Conservation (phyloP, 2,888 invertebrate genomes). For the Lasius fuliginosus region DNA sequence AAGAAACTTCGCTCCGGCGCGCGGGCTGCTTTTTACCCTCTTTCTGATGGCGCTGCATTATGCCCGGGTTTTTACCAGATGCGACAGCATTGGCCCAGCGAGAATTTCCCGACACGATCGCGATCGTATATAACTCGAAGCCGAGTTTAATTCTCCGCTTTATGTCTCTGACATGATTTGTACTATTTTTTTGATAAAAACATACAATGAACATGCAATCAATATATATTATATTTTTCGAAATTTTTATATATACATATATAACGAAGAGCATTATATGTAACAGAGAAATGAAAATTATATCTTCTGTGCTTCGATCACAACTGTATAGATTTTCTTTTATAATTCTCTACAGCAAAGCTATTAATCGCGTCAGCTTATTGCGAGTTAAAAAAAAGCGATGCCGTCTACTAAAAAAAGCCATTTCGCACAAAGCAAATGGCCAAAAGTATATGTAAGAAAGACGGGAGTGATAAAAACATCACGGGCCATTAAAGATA, state of each 20-base stretch:
- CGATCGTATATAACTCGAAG: neutral
- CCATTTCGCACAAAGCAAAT: neutral
- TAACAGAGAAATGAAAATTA: neutral
- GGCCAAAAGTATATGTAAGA: neutral
- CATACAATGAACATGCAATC: too few species aligned
- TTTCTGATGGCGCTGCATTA: constrained; percentile 37
- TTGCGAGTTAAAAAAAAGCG: neutral
- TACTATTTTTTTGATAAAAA: neutral
- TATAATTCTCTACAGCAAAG: neutral
- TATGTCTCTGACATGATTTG: neutral
- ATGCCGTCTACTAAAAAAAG: neutral
- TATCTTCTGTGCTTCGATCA: neutral
- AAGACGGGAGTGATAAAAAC: constrained; percentile 17
- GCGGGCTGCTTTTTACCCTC: constrained; percentile 62
- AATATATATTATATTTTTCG: too few species aligned
- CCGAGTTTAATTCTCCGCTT: neutral
- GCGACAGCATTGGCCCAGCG: constrained; percentile 55
- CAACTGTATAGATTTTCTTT: neutral
- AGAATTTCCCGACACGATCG: constrained; percentile 28
- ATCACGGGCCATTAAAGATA: constrained; percentile 43
- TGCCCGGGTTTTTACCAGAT: constrained; percentile 56
- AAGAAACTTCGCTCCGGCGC: constrained; percentile 76
- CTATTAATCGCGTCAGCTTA: neutral
- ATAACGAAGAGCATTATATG: neutral
- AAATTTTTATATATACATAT: too few species aligned